phyloP scores from a whole-genome alignment of 2,888 invertebrate species.

The Volucella zonaria region DNA sequence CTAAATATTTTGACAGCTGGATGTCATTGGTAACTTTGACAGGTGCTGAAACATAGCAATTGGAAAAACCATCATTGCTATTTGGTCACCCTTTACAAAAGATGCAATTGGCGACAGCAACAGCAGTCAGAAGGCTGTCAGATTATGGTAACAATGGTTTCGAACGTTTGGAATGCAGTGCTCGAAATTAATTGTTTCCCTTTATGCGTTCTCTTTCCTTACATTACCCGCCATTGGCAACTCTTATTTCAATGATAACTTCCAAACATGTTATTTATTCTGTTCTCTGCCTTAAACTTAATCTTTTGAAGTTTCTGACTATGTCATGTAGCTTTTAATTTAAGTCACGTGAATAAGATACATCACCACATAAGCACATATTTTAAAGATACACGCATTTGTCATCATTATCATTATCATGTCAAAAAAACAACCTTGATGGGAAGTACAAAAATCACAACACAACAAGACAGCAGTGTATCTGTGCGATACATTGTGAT shows the following conservation, averaged over 20 bases:
- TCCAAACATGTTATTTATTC: background rate
- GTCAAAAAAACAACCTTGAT: constrained; percentile 47
- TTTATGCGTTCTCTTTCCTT: too few species aligned
- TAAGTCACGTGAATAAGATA: constrained; percentile 67
- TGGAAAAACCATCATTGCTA: too few species aligned
- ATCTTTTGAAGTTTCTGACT: constrained; percentile 37
- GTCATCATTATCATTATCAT: constrained; percentile 36
- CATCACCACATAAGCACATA: constrained; percentile 32
- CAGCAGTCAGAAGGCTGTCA: too few species aligned
- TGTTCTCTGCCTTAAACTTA: constrained; percentile 28
- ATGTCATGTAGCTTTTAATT: constrained; percentile 63
- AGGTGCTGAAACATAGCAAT: too few species aligned
- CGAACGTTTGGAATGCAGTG: too few species aligned
- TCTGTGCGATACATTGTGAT: too few species aligned
- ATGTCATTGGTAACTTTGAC: too few species aligned
- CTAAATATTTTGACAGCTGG: too few species aligned
- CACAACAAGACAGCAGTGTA: too few species aligned
- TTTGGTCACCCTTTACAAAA: too few species aligned
- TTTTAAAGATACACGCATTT: constrained; percentile 42
- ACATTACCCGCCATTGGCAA: constrained; percentile 22
- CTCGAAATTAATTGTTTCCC: background rate
- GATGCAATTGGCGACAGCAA: too few species aligned
- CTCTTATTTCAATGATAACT: constrained; percentile 33
- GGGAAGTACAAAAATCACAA: constrained; percentile 40
- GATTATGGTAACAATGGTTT: too few species aligned